These are phyloP conservation scores for Luscinia megarhynchos DNA, from an alignment of 2,797 vertebrate species.

Conservation along the genomic window DNA sequence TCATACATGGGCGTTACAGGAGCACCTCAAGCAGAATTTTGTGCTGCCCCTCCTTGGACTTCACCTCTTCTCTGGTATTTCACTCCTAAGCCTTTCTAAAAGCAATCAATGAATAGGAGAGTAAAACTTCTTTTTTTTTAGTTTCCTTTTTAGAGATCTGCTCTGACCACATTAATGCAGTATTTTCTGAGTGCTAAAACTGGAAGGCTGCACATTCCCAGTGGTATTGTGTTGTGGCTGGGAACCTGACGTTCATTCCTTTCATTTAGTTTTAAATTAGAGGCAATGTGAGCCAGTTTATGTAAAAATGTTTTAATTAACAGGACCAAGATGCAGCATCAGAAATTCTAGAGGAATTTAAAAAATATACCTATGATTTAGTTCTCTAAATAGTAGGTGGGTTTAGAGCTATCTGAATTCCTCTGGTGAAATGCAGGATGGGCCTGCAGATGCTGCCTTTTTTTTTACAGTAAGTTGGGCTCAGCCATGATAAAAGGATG, in stretches of 20 bases:
- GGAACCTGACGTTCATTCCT: slow-evolving; percentile 31
- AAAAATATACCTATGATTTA: slow-evolving; percentile 2
- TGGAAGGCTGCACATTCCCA: slow-evolving; percentile 21
- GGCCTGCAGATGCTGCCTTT: background rate
- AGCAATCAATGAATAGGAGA: background rate
- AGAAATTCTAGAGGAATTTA: background rate
- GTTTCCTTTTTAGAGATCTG: background rate
- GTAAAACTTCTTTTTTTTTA: background rate
- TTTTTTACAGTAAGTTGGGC: slow-evolving; percentile 10
- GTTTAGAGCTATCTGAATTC: slow-evolving; percentile 1
- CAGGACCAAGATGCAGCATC: background rate
- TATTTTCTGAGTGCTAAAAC: slow-evolving; percentile 24
- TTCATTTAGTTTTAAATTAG: slow-evolving; percentile 55
- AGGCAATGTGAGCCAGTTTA: slow-evolving; percentile 15
- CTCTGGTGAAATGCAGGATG: background rate
- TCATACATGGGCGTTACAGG: rapidly evolving
- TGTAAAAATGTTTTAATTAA: slow-evolving; percentile 63
- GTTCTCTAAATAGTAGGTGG: background rate
- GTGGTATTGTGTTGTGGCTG: slow-evolving; percentile 14
- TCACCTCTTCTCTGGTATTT: background rate
- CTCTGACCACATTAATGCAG: background rate
- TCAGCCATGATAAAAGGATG: slow-evolving; percentile 47
- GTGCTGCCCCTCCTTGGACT: background rate
- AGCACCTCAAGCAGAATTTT: background rate
- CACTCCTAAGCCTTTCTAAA: background rate